phyloP scores from a whole-genome alignment of 2,797 vertebrate species.

The Mormyrops attenuatus region DNA sequence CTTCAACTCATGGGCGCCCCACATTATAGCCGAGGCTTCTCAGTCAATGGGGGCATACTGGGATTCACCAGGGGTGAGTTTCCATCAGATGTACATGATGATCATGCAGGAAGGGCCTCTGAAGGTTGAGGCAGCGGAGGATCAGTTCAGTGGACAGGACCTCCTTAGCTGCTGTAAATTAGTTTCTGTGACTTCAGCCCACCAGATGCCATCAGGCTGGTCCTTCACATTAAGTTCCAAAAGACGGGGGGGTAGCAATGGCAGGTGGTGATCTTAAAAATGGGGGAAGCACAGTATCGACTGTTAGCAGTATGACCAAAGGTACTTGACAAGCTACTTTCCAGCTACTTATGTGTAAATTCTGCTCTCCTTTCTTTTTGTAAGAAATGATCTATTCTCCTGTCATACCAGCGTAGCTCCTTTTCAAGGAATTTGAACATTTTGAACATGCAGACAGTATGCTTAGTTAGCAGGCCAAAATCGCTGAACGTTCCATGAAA shows the following conservation, averaged over 20 bases:
- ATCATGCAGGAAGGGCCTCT: neutral
- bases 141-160: neutral
- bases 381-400: neutral
- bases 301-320: neutral
- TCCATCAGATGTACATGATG: neutral
- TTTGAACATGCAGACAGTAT: neutral
- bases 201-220: neutral
- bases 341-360: neutral
- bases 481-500: neutral
- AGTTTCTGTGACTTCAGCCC: neutral
- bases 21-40: neutral
- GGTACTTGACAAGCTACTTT: neutral
- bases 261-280: neutral
- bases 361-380: neutral
- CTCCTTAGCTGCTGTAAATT: neutral
- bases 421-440: neutral
- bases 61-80: neutral
- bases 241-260: neutral
- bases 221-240: neutral
- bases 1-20: neutral
- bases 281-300: neutral
- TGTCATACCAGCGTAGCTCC: neutral
- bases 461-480: neutral
- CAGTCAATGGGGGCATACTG: neutral
- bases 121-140: neutral